Evolutionary conservation across 2,888 invertebrate species (phyloP).

Genomic region (Cordilura impudica): DNA sequence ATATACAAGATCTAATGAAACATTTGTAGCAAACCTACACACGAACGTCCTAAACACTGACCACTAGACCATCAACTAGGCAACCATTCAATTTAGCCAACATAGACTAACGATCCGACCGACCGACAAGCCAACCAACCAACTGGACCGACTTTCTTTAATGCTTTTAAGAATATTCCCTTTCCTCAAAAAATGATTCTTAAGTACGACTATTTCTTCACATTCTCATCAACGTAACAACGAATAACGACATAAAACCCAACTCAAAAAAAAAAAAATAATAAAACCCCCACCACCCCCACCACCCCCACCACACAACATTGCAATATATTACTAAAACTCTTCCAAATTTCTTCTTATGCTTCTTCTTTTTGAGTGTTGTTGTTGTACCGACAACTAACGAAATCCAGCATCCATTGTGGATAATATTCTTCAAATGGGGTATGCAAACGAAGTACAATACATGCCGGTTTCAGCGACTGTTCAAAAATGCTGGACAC

Average conservation of each 20-base stretch:
- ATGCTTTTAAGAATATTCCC: conserved; percentile 41
- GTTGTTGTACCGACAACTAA: conserved; percentile 37
- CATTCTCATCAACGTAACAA: conserved; percentile 39
- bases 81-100: conserved; percentile 53
- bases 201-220: conserved; percentile 37
- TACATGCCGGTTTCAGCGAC: conserved; percentile 45
- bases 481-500: conserved; percentile 26
- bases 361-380: conserved; percentile 10
- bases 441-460: conserved; percentile 56
- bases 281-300: not conserved
- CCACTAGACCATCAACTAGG: conserved; percentile 44
- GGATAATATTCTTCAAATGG: conserved; percentile 48
- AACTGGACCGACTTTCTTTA: conserved; percentile 38
- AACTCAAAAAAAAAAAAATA: no score
- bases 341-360: conserved; percentile 28
- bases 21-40: conserved; percentile 27
- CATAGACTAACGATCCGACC: conserved; percentile 8
- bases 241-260: not conserved
- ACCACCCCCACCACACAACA: not conserved
- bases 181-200: conserved; percentile 50
- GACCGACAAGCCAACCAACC: not conserved
- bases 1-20: conserved; percentile 41
- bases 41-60: conserved; percentile 21
- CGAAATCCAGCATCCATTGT: conserved; percentile 47
- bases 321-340: not conserved